Evolutionary conservation across 1,140 invertebrate genomes (phyloP), one percentile per base, ranked within the genome.

Genomic region (Leucophenga varia): DNA sequence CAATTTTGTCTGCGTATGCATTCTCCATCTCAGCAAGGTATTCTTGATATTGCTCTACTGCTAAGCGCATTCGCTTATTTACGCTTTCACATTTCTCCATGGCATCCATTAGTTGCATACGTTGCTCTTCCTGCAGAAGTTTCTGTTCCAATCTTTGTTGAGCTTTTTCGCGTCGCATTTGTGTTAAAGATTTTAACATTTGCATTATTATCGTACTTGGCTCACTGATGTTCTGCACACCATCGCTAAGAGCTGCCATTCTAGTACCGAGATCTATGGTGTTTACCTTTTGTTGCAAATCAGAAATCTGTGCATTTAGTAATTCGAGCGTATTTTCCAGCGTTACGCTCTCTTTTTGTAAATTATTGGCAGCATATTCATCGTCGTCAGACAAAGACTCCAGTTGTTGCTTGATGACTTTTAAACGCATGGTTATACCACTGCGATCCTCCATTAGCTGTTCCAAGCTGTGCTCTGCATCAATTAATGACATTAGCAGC

Each of bases 281-380:
- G 10, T 88, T 67, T 28, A 93, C 82, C 75, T 93, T 89, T 64
- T 91, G 87, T 57, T 92, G 88, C n/a, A 95, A 65, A 60, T 93
- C 88, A 13, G 83, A 78, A 52, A 95, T 93, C 77, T 93, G 89
- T 0, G 82, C 81, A 64, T 86, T 90, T 21, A 89, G 78, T 20
- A 88, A 61, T 20, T 86, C 82, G 6, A 92, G 74, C 45, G 89
- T 84, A 43, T 87, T 81, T 47, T 84, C 78, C 0, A 90, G 61
- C 25, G 80, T 79, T 3, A 75, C 67, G 16, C 85, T 78, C 54
- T 84, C 79, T 35, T 76, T 47, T 31, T 34, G 35, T 21, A 4
- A 43, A 37, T 12, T 58, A 34, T 6, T 51, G 36, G 6, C 14
- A 30, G 10, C 41, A 42, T 40, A 43, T 47, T 9, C 43, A 32